Evolutionary conservation across 2,888 invertebrate species (phyloP), one percentile per base, ranked within the genome.

Genomic region (Pilophorus perplexus): DNA sequence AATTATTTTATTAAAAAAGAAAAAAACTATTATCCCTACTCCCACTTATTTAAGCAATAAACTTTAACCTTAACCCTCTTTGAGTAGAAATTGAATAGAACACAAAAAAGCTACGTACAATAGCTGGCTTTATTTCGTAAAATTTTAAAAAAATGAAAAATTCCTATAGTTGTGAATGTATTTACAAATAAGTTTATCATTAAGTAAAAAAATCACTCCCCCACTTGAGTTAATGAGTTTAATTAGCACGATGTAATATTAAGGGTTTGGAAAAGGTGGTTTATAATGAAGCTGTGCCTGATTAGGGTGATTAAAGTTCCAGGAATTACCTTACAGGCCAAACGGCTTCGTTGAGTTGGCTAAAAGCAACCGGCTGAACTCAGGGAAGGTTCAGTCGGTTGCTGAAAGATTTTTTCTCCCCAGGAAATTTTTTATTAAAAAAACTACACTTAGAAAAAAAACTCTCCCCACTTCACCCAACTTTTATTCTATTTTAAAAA

Each of bases 361-460:
- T 38, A 50, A 65, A 66, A 67, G 67, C 69, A 69, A 71, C 71
- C 71, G 66, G 66, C 46, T 65, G 70, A 71, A 67, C 69, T 65
- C 40, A 71, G 71, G 71, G 71, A 71, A 71, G 71, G 69, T 68
- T 70, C 69, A 67, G 65, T 66, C 64, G 71, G 71, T 71, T 70
- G 71, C 68, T 66, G 67, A 52, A 60, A 33, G 69, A 60, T 62
- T 3, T 52, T 28, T 46, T 46, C 14, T 23, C 8, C 25, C 23
- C 2, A 22, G 2, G 5, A 23, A 14, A 46, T 46, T 46, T 46
- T 46, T 46, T 46, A 59, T 55, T 27, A 38, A 42, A 23, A 52
- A 52, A 33, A 23, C 50, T 22, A 33, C n/a, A n/a, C 38, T 33
- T 38, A 59, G 23, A 54, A 40, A 38, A 65, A 10, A n/a, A 57